phyloP scores from a whole-genome alignment of 2,797 vertebrate species.

The Betta splendens region DNA sequence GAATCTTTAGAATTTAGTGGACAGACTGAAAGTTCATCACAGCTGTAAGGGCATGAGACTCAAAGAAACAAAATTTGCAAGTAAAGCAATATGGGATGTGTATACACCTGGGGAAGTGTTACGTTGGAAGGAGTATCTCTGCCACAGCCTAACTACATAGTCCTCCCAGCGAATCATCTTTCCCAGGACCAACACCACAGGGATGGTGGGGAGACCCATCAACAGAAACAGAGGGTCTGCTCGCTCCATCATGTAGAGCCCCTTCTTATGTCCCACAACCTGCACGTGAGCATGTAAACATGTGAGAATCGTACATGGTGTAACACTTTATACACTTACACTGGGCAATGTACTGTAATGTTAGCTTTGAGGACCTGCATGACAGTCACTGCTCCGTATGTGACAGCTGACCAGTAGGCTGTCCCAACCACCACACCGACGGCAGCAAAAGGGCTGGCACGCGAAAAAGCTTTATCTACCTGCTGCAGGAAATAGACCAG shows the following conservation, averaged over 20 bases:
- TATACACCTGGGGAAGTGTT: constrained; percentile 60
- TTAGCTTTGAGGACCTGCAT: constrained; percentile 77
- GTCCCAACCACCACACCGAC: constrained; percentile 81
- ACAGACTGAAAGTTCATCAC: no score
- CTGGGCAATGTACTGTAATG: accelerated
- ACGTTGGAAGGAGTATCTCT: constrained; percentile 68
- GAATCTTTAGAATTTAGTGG: no score
- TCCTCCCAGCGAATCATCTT: constrained; percentile 87
- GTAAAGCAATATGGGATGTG: not conserved
- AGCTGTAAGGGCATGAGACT: no score
- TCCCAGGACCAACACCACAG: constrained; percentile 80
- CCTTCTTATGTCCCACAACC: constrained; percentile 85
- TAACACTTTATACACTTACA: accelerated
- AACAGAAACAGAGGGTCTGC: constrained; percentile 83
- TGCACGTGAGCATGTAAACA: constrained; percentile 24
- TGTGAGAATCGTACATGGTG: not conserved
- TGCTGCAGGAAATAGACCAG: constrained; percentile 82
- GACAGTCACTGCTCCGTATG: constrained; percentile 84
- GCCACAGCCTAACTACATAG: constrained; percentile 80
- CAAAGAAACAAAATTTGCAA: no score
- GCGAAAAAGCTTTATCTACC: constrained; percentile 76
- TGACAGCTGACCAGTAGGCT: constrained; percentile 83
- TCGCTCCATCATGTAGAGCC: constrained; percentile 81
- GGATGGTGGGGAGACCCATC: constrained; percentile 84
- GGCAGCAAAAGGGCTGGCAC: constrained; percentile 79